A percentile compares a stretch with the other conserved stretches of the same genome.
phyloP scores from a whole-genome alignment of 2,888 invertebrate genomes.

The Melieria omissa region DNA sequence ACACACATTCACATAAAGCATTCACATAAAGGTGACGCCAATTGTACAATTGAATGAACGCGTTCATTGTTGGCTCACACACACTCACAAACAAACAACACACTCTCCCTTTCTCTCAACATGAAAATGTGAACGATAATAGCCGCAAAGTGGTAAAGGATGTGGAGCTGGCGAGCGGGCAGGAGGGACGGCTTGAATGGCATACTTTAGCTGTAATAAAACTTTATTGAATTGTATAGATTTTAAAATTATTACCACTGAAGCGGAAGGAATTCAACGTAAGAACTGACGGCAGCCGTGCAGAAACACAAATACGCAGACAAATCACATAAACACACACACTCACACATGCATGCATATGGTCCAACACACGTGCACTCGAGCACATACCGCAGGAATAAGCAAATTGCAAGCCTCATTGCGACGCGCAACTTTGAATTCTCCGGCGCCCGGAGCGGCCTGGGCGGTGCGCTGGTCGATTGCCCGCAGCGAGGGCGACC shows the following conservation, averaged over 20 bases:
- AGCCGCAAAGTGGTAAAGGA: too few species aligned
- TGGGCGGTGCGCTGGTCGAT: too few species aligned
- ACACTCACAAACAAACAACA: too few species aligned
- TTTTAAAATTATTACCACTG: constrained; percentile 64
- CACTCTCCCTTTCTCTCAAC: too few species aligned
- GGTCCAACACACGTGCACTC: constrained; percentile 36
- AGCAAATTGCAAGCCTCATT: not conserved
- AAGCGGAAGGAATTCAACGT: constrained; percentile 58
- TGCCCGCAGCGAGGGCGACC: not conserved
- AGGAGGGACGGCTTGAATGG: constrained; percentile 3
- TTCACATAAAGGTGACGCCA: too few species aligned
- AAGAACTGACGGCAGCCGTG: constrained; percentile 27
- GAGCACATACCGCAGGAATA: not conserved
- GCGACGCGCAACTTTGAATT: constrained; percentile 44
- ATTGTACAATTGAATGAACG: too few species aligned
- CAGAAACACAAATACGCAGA: constrained; percentile 13
- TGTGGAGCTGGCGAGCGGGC: too few species aligned
- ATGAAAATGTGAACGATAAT: too few species aligned
- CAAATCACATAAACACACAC: constrained; percentile 14
- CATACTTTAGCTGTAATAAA: constrained; percentile 56
- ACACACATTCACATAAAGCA: too few species aligned
- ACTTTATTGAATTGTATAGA: constrained; percentile 66
- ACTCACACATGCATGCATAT: constrained; percentile 41
- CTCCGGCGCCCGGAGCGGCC: constrained; percentile 28
- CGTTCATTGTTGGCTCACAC: too few species aligned